Base-by-base conservation (phyloP, 2,797 vertebrate genomes). In the Sitta carolinensis region DNA sequence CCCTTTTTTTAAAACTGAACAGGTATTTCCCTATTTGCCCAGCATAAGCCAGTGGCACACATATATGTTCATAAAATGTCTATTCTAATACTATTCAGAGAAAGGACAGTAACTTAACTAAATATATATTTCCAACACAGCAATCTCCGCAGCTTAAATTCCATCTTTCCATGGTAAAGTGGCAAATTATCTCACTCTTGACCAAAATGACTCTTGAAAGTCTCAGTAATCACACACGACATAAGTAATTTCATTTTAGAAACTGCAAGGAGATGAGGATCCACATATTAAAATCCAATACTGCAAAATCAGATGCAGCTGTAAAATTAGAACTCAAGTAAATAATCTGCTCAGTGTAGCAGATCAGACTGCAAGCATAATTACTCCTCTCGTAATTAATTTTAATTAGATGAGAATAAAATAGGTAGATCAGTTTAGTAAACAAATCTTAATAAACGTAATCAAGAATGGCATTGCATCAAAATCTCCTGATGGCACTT, bases 111-210 rank as follows among this genome's bases (percentile, higher is more conserved):
- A 84, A 38, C 25, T 62, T 15, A 47, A 69, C 20, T 61, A 63
- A 75, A 42, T 27, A 21, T 55, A 11, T 68, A 62, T 72, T 90
- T 54, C 98, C 97, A 97, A 98, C 17, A 97, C 94, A 67, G 32
- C 96, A n/a, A 98, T 95, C 66, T 98, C 96, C 58, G 97, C 96
- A 88, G 97, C 84, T 72, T 97, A 98, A 38, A 97, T 95, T 82
- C 97, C 96, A 61, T 95, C 96, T 95, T 85, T 96, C 61, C 86
- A 89, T 18, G 96, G 97, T 63, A 97, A 96, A 29, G 96, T 95
- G 16, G 97, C 96, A 93, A 97, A 93, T 95, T 98, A 98, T 84
- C 98, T 98, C 98, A 98, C 97, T 84, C 73, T 73, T 73, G 13
- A 89, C 67, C 58, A 79, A 90, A 95, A 94, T 58, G 32, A 16